Conservation (phyloP, 2,888 invertebrate genomes). For the Bellardia pandia region DNA sequence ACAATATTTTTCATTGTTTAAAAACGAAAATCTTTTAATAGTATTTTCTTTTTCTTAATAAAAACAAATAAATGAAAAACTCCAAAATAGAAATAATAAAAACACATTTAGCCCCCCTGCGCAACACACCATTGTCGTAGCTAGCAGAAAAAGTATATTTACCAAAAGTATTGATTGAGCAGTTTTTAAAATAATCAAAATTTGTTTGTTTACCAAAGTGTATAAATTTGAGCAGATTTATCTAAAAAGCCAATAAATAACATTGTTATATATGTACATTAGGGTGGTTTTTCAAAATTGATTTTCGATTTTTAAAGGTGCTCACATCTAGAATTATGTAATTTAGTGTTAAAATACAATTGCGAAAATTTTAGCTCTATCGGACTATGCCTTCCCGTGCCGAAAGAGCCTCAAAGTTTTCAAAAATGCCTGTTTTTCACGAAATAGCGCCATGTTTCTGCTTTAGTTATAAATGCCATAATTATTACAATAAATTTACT, state of each 20-base stretch:
- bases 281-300: too few species aligned
- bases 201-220: neutral
- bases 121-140: constrained; percentile 9
- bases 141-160: neutral
- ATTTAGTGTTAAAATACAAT: too few species aligned
- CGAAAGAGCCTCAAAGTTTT: too few species aligned
- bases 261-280: too few species aligned
- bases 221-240: constrained; percentile 6
- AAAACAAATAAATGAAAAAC: constrained; percentile 30
- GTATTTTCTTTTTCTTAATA: constrained; percentile 20
- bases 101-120: neutral
- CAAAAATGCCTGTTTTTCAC: too few species aligned
- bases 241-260: neutral
- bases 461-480: too few species aligned
- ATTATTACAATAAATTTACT: too few species aligned
- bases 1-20: constrained; percentile 62
- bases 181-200: neutral
- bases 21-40: constrained; percentile 48
- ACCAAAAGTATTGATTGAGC: neutral
- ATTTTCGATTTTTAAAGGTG: too few species aligned
- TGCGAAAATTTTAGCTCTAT: too few species aligned
- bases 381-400: too few species aligned
- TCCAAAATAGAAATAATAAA: constrained; percentile 10
- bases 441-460: too few species aligned
- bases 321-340: too few species aligned